These are phyloP conservation scores for Lytechinus pictus DNA, from an alignment of 35 echinoderm and acorn worm genomes.

Conservation along the genomic window DNA sequence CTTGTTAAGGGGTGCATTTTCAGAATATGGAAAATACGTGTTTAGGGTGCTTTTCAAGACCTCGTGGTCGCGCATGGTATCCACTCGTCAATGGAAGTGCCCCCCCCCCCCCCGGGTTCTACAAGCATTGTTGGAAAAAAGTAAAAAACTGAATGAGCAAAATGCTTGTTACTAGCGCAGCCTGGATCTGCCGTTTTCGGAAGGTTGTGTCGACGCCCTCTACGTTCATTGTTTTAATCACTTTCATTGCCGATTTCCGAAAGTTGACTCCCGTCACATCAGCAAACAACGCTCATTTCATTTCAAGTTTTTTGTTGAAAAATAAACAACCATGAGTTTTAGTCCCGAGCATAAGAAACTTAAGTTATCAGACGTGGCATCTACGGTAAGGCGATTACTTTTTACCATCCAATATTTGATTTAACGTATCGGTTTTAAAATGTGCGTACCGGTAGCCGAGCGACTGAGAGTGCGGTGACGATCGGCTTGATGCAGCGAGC, in stretches of 20 bases:
- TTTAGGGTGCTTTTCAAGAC: no score
- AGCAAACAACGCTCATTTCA: not conserved
- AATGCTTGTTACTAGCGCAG: no score
- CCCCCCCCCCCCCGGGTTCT: no score
- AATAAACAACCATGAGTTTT: slow-evolving; percentile 1
- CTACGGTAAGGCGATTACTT: slow-evolving; percentile 11
- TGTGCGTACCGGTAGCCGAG: not conserved
- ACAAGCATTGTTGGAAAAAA: no score
- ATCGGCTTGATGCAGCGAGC: not conserved
- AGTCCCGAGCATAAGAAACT: slow-evolving; percentile 22
- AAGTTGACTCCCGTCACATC: not conserved
- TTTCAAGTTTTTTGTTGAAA: not conserved
- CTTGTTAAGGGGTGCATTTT: no score
- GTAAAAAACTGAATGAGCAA: no score
- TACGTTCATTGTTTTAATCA: not conserved
- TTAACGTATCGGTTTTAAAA: not conserved
- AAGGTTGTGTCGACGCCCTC: no score
- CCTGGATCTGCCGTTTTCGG: no score
- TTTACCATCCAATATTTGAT: not conserved
- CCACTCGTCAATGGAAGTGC: no score
- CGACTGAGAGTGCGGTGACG: not conserved
- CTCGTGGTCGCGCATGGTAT: no score
- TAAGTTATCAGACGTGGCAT: not conserved
- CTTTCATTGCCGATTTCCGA: not conserved
- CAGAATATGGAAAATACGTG: no score